Percentiles rank a stretch among this genome's conserved stretches.
Evolutionary conservation across 2,113 vertebrate species (phyloP).

Genomic region (Nothobranchius furzeri): DNA sequence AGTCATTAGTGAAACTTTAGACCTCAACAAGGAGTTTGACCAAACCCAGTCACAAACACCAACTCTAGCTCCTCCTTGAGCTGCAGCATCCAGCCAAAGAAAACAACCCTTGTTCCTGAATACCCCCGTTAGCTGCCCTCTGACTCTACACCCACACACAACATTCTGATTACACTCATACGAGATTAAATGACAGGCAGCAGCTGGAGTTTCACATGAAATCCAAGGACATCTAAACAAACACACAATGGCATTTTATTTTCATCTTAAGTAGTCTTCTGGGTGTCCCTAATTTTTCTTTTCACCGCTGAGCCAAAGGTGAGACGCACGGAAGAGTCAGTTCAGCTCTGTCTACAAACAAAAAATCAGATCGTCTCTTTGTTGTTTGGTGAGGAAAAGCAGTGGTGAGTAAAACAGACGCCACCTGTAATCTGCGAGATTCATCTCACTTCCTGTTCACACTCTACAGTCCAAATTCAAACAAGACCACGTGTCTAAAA

Average conservation of each 20-base stretch:
- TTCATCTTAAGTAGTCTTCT: constrained; percentile 58
- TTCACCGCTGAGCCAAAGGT: constrained; percentile 64
- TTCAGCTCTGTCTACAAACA: constrained; percentile 5
- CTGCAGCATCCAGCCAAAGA: constrained; percentile 61
- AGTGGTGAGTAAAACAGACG: constrained; percentile 69
- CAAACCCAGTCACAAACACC: constrained; percentile 24
- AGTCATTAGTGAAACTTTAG: constrained; percentile 81
- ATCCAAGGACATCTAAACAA: constrained; percentile 1
- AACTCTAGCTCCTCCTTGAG: constrained; percentile 37
- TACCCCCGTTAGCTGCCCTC: constrained; percentile 63
- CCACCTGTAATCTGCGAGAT: constrained; percentile 46
- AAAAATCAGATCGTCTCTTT: background rate
- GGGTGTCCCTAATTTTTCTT: constrained; percentile 65
- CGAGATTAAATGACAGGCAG: constrained; percentile 47
- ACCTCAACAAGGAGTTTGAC: constrained; percentile 49
- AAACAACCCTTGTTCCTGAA: constrained; percentile 67
- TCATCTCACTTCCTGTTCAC: constrained; percentile 59
- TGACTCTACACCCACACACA: constrained; percentile 46
- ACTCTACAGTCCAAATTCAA: constrained; percentile 28
- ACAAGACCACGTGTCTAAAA: constrained; percentile 26
- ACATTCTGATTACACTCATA: constrained; percentile 35
- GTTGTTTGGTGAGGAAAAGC: constrained; percentile 58
- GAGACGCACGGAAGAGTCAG: constrained; percentile 63
- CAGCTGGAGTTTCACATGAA: constrained; percentile 26
- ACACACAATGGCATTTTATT: constrained; percentile 9